Evolutionary conservation across 2,888 invertebrate genomes (phyloP).

Genomic region (Mellilla xanthometata): DNA sequence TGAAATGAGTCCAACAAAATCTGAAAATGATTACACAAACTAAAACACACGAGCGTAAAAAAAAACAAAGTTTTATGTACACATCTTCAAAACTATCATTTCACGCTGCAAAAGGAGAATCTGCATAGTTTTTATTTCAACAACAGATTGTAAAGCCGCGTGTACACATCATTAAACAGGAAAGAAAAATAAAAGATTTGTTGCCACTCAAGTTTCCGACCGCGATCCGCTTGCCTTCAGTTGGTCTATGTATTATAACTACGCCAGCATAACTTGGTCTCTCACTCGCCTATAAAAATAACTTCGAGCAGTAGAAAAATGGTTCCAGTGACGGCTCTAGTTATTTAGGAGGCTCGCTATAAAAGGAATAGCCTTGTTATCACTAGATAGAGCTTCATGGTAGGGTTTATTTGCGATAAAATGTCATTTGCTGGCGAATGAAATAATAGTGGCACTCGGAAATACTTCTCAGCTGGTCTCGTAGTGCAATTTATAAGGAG

Average conservation of each 20-base stretch:
- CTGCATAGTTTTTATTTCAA: constrained; percentile 27
- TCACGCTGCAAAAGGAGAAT: no score
- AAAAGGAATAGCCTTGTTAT: constrained; percentile 50
- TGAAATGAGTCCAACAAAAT: no score
- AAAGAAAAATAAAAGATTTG: constrained; percentile 50
- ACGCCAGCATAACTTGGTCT: constrained; percentile 34
- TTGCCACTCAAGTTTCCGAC: constrained; percentile 43
- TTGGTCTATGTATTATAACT: constrained; percentile 35
- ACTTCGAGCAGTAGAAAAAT: no score
- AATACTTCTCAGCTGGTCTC: constrained; percentile 24
- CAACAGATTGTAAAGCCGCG: constrained; percentile 32
- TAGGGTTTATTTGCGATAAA: constrained; percentile 56
- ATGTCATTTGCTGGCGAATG: constrained; percentile 47
- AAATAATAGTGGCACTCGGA: constrained; percentile 39
- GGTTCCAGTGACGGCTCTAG: constrained; percentile 29
- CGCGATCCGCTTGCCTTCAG: constrained; percentile 40
- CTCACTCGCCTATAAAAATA: constrained; percentile 28
- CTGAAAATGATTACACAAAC: no score
- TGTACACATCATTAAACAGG: constrained; percentile 43
- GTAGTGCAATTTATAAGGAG: constrained; percentile 11
- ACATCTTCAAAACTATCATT: no score
- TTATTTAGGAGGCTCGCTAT: constrained; percentile 36
- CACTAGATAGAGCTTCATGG: constrained; percentile 45
- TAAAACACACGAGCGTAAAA: no score
- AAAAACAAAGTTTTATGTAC: no score